Percentiles rank a stretch among this genome's conserved stretches.
Evolutionary conservation across 2,113 vertebrate genomes (phyloP).

Genomic region (Albula glossodonta): DNA sequence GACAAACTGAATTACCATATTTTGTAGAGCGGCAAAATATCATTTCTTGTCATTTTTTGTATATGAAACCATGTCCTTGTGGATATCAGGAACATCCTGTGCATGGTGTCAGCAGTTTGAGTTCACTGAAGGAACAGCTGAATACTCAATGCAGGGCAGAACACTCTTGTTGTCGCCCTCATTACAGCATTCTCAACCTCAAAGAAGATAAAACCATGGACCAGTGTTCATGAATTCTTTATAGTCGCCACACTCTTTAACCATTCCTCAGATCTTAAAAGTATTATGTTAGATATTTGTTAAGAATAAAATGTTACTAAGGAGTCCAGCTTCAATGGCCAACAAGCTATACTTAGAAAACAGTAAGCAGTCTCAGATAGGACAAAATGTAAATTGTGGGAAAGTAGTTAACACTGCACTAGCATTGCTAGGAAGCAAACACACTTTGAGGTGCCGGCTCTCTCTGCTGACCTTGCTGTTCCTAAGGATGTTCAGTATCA

Average conservation of each 20-base stretch:
- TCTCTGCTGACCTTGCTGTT: too few relatives aligned
- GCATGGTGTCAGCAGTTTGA: too few relatives aligned
- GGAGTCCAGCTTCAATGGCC: not conserved
- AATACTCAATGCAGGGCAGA: not conserved
- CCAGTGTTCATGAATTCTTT: not conserved
- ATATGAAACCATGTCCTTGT: not conserved
- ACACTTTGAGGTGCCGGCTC: too few relatives aligned
- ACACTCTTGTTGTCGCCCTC: not conserved
- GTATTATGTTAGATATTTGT: not conserved
- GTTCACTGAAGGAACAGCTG: too few relatives aligned
- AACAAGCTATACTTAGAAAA: not conserved
- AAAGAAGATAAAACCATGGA: not conserved
- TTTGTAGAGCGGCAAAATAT: not conserved
- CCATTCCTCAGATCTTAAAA: not conserved
- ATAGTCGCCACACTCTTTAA: not conserved
- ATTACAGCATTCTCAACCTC: not conserved
- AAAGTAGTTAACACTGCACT: not conserved
- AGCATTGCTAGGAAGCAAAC: too few relatives aligned
- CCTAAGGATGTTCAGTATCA: too few relatives aligned
- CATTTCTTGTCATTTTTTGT: not conserved
- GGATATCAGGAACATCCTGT: too few relatives aligned
- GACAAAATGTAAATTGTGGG: not conserved
- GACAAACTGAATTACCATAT: too few relatives aligned
- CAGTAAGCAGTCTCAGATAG: not conserved
- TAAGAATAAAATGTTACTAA: not conserved